A percentile compares a stretch with the other conserved stretches of the same genome.
Conservation (phyloP, 2,797 vertebrate genomes). For the Galagoides demidoff region DNA sequence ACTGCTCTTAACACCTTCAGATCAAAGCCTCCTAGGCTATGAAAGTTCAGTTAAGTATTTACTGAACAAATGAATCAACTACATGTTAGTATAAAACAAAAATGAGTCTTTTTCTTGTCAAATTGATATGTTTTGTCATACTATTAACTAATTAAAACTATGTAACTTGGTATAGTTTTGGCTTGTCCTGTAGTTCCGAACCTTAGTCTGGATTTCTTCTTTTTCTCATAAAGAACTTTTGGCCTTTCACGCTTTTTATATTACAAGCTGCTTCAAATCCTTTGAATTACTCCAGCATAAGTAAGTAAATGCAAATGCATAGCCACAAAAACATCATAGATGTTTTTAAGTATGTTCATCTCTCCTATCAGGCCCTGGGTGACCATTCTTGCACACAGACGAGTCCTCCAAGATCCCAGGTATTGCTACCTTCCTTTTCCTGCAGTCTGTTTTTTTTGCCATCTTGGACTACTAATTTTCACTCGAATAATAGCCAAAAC, state of each 20-base stretch:
- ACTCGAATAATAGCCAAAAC: neutral
- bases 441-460: neutral
- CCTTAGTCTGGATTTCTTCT: neutral
- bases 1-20: neutral
- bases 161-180: neutral
- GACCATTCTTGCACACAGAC: neutral
- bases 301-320: neutral
- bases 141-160: conserved; percentile 10
- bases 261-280: neutral
- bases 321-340: neutral
- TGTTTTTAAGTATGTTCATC: neutral
- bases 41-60: neutral
- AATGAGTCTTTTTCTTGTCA: neutral
- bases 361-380: neutral
- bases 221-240: neutral
- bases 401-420: neutral
- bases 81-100: neutral
- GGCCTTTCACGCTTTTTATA: neutral
- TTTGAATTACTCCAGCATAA: neutral
- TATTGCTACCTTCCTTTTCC: neutral
- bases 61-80: neutral
- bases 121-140: neutral
- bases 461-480: neutral
- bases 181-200: neutral
- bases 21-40: neutral